Conservation (phyloP, 2,113 vertebrate species). For the Bolborhynchus lineola region DNA sequence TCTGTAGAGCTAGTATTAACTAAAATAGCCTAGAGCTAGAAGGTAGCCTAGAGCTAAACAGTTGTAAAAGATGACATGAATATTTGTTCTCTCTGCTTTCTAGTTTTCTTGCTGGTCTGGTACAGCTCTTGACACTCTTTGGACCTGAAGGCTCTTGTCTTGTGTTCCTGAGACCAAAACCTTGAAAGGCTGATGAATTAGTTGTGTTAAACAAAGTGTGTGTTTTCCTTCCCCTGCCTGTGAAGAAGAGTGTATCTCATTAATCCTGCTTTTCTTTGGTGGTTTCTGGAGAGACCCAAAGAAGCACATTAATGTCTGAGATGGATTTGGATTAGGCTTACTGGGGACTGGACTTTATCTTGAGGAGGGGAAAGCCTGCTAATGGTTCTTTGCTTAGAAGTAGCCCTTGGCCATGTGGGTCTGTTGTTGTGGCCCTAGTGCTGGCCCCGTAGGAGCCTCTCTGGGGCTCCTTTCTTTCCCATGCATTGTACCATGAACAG, state of each 20-base stretch:
- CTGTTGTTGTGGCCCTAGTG: background rate
- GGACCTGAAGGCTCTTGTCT: background rate
- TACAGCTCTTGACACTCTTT: background rate
- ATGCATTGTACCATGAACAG: background rate
- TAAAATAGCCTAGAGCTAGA: too few species aligned
- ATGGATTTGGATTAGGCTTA: background rate
- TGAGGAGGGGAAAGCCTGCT: background rate
- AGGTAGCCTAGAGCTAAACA: background rate
- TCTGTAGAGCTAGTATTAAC: background rate
- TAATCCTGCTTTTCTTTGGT: background rate
- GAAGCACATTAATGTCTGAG: background rate
- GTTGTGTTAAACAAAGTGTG: fast-evolving
- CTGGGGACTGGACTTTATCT: background rate
- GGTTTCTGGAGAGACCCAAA: background rate
- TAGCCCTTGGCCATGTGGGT: background rate
- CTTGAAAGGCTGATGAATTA: background rate
- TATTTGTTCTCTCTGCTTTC: background rate
- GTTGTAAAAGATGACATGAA: background rate
- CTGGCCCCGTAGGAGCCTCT: background rate
- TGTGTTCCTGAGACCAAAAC: background rate
- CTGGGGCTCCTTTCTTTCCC: background rate
- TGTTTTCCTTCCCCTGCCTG: background rate
- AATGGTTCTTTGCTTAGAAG: background rate
- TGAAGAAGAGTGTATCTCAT: background rate
- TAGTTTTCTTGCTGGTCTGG: background rate